Evolutionary conservation across 2,888 invertebrate species (phyloP).

Genomic region (Pseudanteris insignis): DNA sequence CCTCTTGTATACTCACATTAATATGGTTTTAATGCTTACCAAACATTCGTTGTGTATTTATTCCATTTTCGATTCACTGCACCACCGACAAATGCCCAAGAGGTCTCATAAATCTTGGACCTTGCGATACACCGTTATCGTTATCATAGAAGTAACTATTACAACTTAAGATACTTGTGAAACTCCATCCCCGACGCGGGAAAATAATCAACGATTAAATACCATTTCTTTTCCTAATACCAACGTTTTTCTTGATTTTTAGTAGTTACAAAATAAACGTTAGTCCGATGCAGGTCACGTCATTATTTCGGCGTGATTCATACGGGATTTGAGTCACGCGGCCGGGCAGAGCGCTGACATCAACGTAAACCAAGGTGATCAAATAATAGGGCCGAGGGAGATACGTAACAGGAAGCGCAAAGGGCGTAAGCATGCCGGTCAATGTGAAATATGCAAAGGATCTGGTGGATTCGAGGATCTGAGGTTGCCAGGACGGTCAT

Average conservation of each 20-base stretch:
- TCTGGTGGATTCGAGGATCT: too few species aligned
- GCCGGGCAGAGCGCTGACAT: too few species aligned
- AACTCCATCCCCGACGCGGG: slow-evolving; percentile 3
- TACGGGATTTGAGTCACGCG: too few species aligned
- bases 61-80: slow-evolving; percentile 9
- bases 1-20: slow-evolving; percentile 1
- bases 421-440: slow-evolving; percentile 4
- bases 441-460: slow-evolving; percentile 14
- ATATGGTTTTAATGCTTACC: slow-evolving; percentile 28
- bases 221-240: too few species aligned
- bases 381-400: neutral
- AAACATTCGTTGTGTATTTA: slow-evolving; percentile 10
- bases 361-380: too few species aligned
- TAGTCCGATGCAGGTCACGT: too few species aligned
- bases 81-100: slow-evolving; percentile 8
- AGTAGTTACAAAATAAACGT: too few species aligned
- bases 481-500: slow-evolving; percentile 6
- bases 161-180: slow-evolving; percentile 5
- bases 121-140: slow-evolving; percentile 5
- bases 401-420: neutral
- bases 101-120: slow-evolving; percentile 12
- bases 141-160: slow-evolving; percentile 1
- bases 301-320: too few species aligned
- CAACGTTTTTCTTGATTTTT: too few species aligned
- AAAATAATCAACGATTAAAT: slow-evolving; percentile 1